Percentiles rank a stretch among this genome's conserved stretches.
Conservation (phyloP, 1,140 invertebrate species). For the Ips typographus region DNA sequence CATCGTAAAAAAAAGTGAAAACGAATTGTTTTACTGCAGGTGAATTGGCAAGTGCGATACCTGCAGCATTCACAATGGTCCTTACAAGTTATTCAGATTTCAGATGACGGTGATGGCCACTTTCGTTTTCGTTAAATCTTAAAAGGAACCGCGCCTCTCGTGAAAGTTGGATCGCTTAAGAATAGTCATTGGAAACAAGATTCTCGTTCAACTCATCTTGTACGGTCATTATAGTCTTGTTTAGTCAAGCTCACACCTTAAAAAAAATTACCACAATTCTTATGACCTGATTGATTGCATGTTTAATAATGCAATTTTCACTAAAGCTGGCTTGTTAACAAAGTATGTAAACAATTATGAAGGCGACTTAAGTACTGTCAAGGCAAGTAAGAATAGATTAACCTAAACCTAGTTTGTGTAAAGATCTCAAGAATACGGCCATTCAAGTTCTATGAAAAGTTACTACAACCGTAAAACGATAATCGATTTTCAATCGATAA, state of each 20-base stretch:
- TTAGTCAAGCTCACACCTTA: not conserved
- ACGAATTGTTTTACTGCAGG: constrained; percentile 1
- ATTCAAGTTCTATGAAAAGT: not conserved
- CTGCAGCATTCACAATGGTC: constrained; percentile 9
- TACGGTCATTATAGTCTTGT: not conserved
- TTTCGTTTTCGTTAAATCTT: constrained; percentile 19
- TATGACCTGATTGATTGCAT: too few relatives aligned
- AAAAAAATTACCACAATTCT: too few relatives aligned
- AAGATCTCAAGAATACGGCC: not conserved
- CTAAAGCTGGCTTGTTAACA: not conserved
- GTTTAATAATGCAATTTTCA: too few relatives aligned
- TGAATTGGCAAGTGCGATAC: constrained; percentile 6
- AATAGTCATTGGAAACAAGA: not conserved
- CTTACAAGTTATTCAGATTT: constrained; percentile 3
- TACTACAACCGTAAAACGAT: too few relatives aligned
- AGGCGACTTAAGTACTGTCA: not conserved
- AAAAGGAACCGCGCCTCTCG: constrained; percentile 15
- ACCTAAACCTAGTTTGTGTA: not conserved
- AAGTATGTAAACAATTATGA: not conserved
- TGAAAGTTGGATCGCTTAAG: constrained; percentile 14
- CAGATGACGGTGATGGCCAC: constrained; percentile 12
- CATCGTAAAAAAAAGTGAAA: constrained; percentile 9
- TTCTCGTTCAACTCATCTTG: not conserved
- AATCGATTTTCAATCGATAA: too few relatives aligned
- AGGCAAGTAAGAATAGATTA: not conserved